Conservation (phyloP, 2,113 vertebrate genomes). For the Semnornis frantzii region DNA sequence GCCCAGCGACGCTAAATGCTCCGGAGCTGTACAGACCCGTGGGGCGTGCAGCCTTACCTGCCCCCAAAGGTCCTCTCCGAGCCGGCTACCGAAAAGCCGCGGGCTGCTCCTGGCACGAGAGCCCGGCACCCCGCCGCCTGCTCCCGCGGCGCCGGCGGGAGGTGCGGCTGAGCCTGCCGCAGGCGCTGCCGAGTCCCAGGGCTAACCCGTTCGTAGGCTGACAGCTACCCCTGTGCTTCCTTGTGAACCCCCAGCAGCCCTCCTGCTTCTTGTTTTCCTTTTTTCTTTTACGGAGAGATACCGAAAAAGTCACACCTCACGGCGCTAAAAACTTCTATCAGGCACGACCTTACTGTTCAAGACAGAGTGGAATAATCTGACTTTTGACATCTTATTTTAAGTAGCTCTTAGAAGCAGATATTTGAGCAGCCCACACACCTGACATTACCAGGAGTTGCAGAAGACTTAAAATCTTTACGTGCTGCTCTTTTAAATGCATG, state of each 20-base stretch:
- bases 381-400: neutral
- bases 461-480: accelerated
- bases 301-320: too few species aligned
- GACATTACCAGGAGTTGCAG: accelerated
- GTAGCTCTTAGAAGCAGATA: accelerated
- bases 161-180: too few species aligned
- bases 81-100: neutral
- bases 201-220: neutral
- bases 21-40: neutral
- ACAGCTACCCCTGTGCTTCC: neutral
- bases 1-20: neutral
- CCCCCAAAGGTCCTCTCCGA: neutral
- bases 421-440: accelerated
- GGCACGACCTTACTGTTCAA: accelerated
- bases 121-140: neutral
- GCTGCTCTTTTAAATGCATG: neutral
- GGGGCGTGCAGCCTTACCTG: neutral
- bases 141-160: neutral
- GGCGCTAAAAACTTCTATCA: accelerated
- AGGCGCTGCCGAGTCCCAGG: neutral
- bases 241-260: too few species aligned
- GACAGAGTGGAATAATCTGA: accelerated
- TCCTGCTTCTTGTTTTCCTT: neutral
- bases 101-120: neutral
- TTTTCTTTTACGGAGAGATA: neutral